A percentile compares a stretch with the other conserved stretches of the same genome.
Evolutionary conservation across 2,888 invertebrate species (phyloP).

Genomic region (Abrostola triplasia): DNA sequence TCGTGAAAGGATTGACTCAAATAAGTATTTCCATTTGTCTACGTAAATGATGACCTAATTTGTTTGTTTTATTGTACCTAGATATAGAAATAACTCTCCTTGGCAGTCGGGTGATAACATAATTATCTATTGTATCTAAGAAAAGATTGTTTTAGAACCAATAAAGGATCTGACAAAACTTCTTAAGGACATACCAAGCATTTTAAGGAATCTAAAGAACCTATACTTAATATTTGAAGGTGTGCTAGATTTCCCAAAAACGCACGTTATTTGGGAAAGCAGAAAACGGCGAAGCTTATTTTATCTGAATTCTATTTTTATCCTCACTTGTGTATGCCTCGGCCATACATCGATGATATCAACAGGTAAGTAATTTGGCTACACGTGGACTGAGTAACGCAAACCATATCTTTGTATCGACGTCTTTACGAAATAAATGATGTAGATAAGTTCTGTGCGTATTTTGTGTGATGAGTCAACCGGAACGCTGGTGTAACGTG

Average conservation of each 20-base stretch:
- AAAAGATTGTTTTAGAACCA: too few relatives aligned
- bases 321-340: background rate
- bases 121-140: too few relatives aligned
- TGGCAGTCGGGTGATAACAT: too few relatives aligned
- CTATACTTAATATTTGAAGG: too few relatives aligned
- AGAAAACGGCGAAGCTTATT: too few relatives aligned
- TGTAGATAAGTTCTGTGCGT: slow-evolving; percentile 62
- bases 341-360: slow-evolving; percentile 10
- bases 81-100: too few relatives aligned
- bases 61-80: too few relatives aligned
- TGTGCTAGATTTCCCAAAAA: too few relatives aligned
- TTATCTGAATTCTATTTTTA: slow-evolving; percentile 2
- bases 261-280: too few relatives aligned
- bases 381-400: slow-evolving; percentile 33
- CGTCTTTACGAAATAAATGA: slow-evolving; percentile 50
- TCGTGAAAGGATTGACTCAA: slow-evolving; percentile 63
- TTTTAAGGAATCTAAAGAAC: too few relatives aligned
- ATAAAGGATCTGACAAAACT: too few relatives aligned
- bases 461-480: slow-evolving; percentile 64
- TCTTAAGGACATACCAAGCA: too few relatives aligned
- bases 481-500: slow-evolving; percentile 33
- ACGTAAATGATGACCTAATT: background rate
- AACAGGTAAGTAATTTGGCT: slow-evolving; percentile 35
- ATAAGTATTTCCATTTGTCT: slow-evolving; percentile 23
- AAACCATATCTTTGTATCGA: slow-evolving; percentile 32